Evolutionary conservation across 2,113 vertebrate species (phyloP).

Genomic region (Coptodon rendalli): DNA sequence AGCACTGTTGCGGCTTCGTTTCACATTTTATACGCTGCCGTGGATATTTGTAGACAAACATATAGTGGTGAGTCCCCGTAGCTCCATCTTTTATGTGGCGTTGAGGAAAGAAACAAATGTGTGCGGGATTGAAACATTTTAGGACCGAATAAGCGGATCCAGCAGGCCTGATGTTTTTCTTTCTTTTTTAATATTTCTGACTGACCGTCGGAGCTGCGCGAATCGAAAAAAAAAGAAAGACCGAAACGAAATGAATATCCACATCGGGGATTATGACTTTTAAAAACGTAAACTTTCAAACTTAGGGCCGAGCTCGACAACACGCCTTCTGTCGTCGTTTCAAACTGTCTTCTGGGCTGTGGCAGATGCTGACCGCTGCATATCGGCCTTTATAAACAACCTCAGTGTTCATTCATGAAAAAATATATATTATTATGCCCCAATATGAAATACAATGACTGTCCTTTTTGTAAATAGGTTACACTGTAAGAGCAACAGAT

Average conservation of each 20-base stretch:
- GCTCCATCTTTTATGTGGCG: background rate
- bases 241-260: background rate
- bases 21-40: background rate
- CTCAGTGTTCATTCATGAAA: background rate
- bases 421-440: background rate
- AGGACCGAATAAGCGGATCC: background rate
- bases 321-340: background rate
- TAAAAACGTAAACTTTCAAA: background rate
- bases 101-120: background rate
- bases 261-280: background rate
- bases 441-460: background rate
- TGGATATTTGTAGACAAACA: accelerated
- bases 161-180: background rate
- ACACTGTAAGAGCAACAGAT: conserved; percentile 43
- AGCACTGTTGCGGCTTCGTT: background rate
- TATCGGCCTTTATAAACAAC: background rate
- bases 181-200: background rate
- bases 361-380: conserved; percentile 31
- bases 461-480: conserved; percentile 41
- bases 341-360: background rate
- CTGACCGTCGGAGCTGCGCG: background rate
- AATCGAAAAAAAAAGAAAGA: background rate
- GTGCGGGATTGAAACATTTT: background rate
- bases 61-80: background rate
- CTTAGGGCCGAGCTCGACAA: background rate